A percentile compares a stretch with the other conserved stretches of the same genome.
These are phyloP conservation scores for Pedionomus torquatus DNA, from an alignment of 2,113 vertebrate species.

Conservation along the genomic window DNA sequence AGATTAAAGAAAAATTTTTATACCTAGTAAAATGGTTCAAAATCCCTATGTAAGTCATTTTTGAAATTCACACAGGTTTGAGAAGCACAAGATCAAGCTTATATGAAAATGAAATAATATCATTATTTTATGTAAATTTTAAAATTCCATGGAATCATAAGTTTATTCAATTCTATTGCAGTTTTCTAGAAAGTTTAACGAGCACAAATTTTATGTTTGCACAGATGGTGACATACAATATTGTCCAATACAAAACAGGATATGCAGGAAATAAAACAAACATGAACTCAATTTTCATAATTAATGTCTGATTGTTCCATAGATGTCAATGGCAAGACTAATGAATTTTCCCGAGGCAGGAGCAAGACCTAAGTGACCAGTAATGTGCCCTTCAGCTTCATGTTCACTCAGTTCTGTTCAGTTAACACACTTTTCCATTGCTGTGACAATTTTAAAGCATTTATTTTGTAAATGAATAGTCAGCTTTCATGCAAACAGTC, in stretches of 20 bases:
- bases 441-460: conserved; percentile 21
- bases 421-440: conserved; percentile 7
- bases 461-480: conserved; percentile 42
- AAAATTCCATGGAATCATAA: neutral
- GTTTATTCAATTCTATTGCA: neutral
- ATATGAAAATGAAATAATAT: neutral
- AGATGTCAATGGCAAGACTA: neutral
- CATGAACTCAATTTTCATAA: neutral
- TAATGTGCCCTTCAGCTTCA: neutral
- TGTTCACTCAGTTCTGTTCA: neutral
- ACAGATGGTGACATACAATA: neutral
- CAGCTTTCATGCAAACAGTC: conserved; percentile 28
- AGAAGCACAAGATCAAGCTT: neutral
- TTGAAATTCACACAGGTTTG: neutral
- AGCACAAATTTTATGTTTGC: neutral
- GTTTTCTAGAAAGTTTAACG: neutral
- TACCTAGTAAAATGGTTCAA: neutral
- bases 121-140: neutral
- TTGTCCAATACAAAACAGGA: neutral
- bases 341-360: neutral
- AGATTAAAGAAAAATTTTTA: too few species aligned
- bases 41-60: neutral
- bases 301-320: neutral
- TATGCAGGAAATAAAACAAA: neutral
- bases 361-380: neutral